Conservation (phyloP, 2,888 invertebrate species). For the Neoascia interrupta region DNA sequence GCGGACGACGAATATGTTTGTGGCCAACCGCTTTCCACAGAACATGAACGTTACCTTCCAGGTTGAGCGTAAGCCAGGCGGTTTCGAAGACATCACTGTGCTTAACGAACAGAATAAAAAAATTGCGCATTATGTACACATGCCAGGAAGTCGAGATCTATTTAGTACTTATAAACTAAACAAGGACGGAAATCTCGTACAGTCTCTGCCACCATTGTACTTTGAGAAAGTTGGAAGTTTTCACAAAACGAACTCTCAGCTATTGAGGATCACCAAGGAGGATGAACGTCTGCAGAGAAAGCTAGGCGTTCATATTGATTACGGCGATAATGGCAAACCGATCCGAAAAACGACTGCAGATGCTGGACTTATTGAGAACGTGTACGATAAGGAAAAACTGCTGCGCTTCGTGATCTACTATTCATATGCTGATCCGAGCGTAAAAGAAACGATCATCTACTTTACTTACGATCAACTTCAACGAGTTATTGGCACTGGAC, state of each 20-base stretch:
- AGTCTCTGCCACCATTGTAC: constrained; percentile 67
- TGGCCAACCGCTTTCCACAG: constrained; percentile 9
- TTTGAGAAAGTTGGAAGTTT: constrained; percentile 50
- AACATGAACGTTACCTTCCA: constrained; percentile 17
- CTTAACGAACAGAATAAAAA: constrained; percentile 18
- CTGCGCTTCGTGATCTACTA: constrained; percentile 27
- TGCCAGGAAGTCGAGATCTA: constrained; percentile 13
- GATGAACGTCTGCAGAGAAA: constrained; percentile 6
- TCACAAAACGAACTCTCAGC: constrained; percentile 11
- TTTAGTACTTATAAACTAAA: constrained; percentile 59
- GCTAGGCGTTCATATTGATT: constrained; percentile 17
- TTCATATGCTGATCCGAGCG: neutral
- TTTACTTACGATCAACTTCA: constrained; percentile 26
- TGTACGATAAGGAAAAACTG: constrained; percentile 2
- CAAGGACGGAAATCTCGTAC: constrained; percentile 32
- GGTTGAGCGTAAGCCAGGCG: constrained; percentile 13
- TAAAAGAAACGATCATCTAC: constrained; percentile 19
- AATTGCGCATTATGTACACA: constrained; percentile 12
- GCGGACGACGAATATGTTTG: neutral
- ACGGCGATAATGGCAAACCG: constrained; percentile 17
- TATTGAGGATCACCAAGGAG: neutral
- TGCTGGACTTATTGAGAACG: constrained; percentile 11
- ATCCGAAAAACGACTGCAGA: constrained; percentile 35
- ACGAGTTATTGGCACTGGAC: constrained; percentile 7
- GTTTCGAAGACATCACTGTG: constrained; percentile 22